Percentiles rank a stretch among this genome's conserved stretches.
phyloP scores from a whole-genome alignment of 1,140 invertebrate species.

The Procambarus virginalis region DNA sequence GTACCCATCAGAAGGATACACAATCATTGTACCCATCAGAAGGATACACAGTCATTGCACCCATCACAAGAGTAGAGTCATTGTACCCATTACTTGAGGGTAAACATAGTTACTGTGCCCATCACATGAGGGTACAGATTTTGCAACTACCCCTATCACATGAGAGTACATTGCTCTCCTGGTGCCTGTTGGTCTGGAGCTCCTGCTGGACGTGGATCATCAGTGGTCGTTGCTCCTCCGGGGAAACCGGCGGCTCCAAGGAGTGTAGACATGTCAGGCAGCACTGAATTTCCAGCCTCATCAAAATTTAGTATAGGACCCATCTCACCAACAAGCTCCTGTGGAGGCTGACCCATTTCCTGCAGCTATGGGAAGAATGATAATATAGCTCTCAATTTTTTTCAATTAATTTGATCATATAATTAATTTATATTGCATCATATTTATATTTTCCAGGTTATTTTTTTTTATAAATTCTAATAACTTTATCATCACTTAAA shows the following conservation, averaged over 20 bases:
- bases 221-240: background rate
- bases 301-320: slow-evolving; percentile 51
- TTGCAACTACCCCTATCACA: background rate
- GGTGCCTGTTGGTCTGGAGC: background rate
- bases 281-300: slow-evolving; percentile 28
- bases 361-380: slow-evolving; percentile 29
- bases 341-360: slow-evolving; percentile 56
- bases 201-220: background rate
- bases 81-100: too few relatives aligned
- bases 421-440: background rate
- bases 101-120: too few relatives aligned
- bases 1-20: too few relatives aligned
- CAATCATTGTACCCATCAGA: too few relatives aligned
- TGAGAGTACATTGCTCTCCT: background rate
- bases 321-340: slow-evolving; percentile 55
- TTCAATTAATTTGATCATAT: background rate
- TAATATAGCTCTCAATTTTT: too few relatives aligned
- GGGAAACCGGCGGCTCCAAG: slow-evolving; percentile 23
- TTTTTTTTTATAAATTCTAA: background rate
- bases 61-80: too few relatives aligned
- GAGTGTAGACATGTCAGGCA: slow-evolving; percentile 46
- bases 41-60: too few relatives aligned
- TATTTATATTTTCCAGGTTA: background rate
- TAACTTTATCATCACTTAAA: background rate
- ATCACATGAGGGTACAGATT: too few relatives aligned